Percentiles rank a stretch among this genome's conserved stretches.
phyloP scores from a whole-genome alignment of 2,888 invertebrate species.

The Hedychridium roseum region DNA sequence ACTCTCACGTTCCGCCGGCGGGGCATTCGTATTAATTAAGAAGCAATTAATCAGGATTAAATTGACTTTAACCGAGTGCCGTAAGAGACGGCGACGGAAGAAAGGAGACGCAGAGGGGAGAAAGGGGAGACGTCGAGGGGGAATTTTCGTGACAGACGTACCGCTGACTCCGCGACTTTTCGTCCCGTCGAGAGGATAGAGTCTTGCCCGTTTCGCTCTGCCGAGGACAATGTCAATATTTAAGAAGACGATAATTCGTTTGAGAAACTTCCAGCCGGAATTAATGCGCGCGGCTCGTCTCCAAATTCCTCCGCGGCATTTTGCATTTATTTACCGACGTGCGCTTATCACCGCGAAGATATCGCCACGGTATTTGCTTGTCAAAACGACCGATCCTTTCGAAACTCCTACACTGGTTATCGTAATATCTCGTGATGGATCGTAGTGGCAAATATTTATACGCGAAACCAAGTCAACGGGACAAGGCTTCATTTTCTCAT shows the following conservation, averaged over 20 bases:
- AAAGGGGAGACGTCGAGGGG: conserved; percentile 3
- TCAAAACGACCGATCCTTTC: too few relatives aligned
- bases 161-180: conserved; percentile 21
- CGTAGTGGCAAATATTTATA: too few relatives aligned
- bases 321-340: too few relatives aligned
- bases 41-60: conserved; percentile 49
- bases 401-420: too few relatives aligned
- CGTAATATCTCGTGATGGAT: too few relatives aligned
- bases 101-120: background rate
- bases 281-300: conserved; percentile 25
- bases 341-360: too few relatives aligned
- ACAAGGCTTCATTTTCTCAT: too few relatives aligned
- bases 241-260: conserved; percentile 40
- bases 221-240: conserved; percentile 50
- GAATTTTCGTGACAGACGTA: conserved; percentile 33
- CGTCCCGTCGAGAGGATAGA: too few relatives aligned
- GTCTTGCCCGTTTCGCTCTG: conserved; percentile 9
- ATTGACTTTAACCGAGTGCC: conserved; percentile 33
- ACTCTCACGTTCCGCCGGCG: too few relatives aligned
- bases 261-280: conserved; percentile 26
- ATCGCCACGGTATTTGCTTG: too few relatives aligned
- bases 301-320: background rate
- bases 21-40: conserved; percentile 51
- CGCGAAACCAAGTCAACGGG: too few relatives aligned
- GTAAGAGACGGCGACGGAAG: background rate